Conservation (phyloP, 2,113 vertebrate species). For the Rhineura floridana region DNA sequence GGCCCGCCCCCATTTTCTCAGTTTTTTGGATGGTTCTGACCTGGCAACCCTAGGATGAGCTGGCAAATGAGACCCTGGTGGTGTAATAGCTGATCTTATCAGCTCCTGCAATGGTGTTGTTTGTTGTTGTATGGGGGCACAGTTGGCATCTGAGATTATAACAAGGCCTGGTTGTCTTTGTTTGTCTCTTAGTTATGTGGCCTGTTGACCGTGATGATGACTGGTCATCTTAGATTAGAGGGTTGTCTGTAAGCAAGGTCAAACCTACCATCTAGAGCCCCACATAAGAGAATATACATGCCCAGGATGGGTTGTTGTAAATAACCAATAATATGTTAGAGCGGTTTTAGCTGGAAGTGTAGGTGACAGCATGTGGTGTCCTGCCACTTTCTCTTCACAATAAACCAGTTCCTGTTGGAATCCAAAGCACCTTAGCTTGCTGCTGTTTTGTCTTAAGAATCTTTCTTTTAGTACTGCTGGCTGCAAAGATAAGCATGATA, state of each 20-base stretch:
- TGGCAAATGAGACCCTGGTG: background rate
- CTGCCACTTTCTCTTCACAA: background rate
- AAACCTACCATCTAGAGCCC: no score
- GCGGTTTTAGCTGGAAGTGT: background rate
- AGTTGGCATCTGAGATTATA: background rate
- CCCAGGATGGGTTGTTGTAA: background rate
- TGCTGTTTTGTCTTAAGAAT: background rate
- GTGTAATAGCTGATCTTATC: background rate
- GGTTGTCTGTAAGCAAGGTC: background rate
- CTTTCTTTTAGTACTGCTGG: background rate
- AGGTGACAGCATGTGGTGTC: background rate
- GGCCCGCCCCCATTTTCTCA: no score
- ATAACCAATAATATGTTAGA: background rate
- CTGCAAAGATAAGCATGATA: background rate
- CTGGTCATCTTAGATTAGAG: background rate
- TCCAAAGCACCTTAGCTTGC: background rate
- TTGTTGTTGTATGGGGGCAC: background rate
- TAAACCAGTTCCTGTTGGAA: background rate
- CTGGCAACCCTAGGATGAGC: no score
- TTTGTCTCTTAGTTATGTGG: background rate
- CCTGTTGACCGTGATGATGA: background rate
- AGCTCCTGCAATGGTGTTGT: background rate
- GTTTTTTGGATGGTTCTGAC: no score
- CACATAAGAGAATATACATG: slow-evolving; percentile 49
- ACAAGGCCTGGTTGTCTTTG: background rate